Evolutionary conservation across 2,888 invertebrate species (phyloP).

Genomic region (Callinectes sapidus): DNA sequence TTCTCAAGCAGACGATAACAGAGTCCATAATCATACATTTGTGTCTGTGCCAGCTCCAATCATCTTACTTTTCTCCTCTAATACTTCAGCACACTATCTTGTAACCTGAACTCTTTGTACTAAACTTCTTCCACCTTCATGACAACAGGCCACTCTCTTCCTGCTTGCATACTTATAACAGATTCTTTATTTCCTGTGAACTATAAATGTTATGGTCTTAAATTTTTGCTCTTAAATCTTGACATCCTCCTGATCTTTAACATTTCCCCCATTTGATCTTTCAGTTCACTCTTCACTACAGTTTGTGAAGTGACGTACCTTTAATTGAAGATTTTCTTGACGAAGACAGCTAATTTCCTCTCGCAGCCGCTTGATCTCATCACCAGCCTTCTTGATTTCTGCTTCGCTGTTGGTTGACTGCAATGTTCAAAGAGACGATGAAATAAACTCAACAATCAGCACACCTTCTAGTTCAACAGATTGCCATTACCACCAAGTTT

Average conservation of each 20-base stretch:
- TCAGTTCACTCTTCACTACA: neutral
- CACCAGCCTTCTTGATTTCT: conserved; percentile 83
- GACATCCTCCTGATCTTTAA: neutral
- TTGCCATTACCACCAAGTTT: neutral
- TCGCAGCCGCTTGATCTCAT: conserved; percentile 86
- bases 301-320: conserved; percentile 58
- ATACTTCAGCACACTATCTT: too few species aligned
- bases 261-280: neutral
- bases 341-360: conserved; percentile 87
- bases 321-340: conserved; percentile 88
- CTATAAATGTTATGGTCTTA: neutral
- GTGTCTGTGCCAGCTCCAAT: neutral
- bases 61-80: neutral
- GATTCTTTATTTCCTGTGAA: neutral
- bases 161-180: neutral
- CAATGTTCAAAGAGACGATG: neutral
- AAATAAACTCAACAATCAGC: neutral
- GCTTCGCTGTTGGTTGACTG: conserved; percentile 76
- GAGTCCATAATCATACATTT: too few species aligned
- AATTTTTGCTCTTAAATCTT: neutral
- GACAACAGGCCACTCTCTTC: neutral
- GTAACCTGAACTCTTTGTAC: too few species aligned
- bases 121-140: too few species aligned
- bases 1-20: too few species aligned
- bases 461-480: neutral